Conservation (phyloP, 2,888 invertebrate species). For the Eupithecia inturbata region DNA sequence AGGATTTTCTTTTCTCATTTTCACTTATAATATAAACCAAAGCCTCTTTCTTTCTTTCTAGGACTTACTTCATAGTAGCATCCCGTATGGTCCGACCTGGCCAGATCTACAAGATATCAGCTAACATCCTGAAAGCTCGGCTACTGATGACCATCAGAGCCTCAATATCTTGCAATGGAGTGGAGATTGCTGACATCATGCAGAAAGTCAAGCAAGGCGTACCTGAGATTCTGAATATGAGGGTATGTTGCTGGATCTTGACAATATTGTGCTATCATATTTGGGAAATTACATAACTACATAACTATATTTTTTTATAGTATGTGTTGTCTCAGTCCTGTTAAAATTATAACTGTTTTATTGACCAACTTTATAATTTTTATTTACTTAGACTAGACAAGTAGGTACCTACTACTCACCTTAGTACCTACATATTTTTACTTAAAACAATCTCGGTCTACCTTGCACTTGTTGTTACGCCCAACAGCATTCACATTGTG, state of each 20-base stretch:
- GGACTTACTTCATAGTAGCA: slow-evolving; percentile 96
- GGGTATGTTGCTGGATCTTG: slow-evolving; percentile 79
- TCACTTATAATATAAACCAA: neutral
- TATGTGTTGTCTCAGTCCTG: no score
- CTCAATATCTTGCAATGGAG: slow-evolving; percentile 94
- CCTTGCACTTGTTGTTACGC: no score
- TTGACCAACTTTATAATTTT: no score
- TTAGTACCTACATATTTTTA: no score
- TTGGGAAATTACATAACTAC: no score
- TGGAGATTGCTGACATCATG: slow-evolving; percentile 93
- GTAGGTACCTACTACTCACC: no score
- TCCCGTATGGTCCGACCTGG: slow-evolving; percentile 96
- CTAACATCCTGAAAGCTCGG: slow-evolving; percentile 91
- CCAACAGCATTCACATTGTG: no score
- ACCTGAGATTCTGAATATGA: slow-evolving; percentile 94
- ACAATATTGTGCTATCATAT: no score
- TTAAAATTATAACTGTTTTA: no score
- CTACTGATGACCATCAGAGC: slow-evolving; percentile 93
- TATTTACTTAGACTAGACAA: no score
- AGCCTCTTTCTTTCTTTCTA: slow-evolving; percentile 57
- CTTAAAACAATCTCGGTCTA: no score
- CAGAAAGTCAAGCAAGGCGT: slow-evolving; percentile 93
- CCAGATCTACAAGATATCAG: slow-evolving; percentile 94
- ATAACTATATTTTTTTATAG: no score
- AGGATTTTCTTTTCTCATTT: neutral